Evolutionary conservation across 2,888 invertebrate genomes (phyloP).

Genomic region (Nudaria mundana): DNA sequence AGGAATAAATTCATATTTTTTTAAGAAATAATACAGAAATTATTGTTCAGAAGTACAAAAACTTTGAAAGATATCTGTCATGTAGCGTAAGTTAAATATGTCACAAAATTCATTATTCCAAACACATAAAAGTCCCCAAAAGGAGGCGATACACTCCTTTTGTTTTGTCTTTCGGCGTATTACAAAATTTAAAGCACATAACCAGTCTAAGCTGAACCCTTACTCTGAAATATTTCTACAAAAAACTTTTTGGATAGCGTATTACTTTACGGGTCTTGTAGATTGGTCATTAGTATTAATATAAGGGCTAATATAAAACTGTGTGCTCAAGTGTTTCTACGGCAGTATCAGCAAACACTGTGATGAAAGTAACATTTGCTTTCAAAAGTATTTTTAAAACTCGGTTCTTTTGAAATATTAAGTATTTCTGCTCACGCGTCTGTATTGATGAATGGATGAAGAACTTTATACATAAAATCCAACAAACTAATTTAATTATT

Average conservation of each 20-base stretch:
- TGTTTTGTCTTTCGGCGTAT: slow-evolving; percentile 37
- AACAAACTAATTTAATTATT: no score
- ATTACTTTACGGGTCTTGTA: slow-evolving; percentile 20
- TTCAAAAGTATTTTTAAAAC: not conserved
- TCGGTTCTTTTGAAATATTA: not conserved
- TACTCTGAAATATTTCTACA: slow-evolving; percentile 13
- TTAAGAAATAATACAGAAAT: no score
- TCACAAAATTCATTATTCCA: slow-evolving; percentile 34
- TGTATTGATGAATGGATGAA: no score
- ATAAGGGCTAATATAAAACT: slow-evolving; percentile 51
- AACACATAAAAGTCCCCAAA: slow-evolving; percentile 38
- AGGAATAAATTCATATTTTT: no score
- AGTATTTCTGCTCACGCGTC: no score
- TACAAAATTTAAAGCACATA: slow-evolving; percentile 27
- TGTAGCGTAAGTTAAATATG: slow-evolving; percentile 21
- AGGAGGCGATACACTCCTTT: slow-evolving; percentile 32
- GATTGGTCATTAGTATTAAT: slow-evolving; percentile 35
- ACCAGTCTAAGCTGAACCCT: slow-evolving; percentile 23
- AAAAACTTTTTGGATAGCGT: slow-evolving; percentile 8
- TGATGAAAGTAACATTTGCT: not conserved
- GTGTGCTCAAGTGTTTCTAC: slow-evolving; percentile 47
- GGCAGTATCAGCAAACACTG: slow-evolving; percentile 15
- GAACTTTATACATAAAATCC: no score
- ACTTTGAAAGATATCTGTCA: no score
- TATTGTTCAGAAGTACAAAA: no score